Evolutionary conservation across 2,888 invertebrate genomes (phyloP), one percentile per base, ranked within the genome.

Genomic region (Pollenia griseotomentosa): DNA sequence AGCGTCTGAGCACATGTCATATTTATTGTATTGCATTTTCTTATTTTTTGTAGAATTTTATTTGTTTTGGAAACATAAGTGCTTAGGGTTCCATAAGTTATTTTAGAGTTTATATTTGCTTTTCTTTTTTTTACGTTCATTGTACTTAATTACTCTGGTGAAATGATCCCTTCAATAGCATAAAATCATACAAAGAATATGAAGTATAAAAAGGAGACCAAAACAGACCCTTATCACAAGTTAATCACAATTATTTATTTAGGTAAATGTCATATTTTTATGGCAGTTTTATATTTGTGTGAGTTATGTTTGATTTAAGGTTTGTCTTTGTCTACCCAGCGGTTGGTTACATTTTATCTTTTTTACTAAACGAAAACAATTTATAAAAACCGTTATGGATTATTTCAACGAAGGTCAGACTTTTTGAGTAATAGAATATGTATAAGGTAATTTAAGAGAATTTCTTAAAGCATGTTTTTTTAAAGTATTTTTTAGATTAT

Each of bases 191-290:
- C 6, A 65, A 33, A 33, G 33, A 33, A 33, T 33, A 12, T 12
- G 44, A 12, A 42, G 44, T 44, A 10, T 51, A 53, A 23, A 51
- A 68, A 46, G n/a, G n/a, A 23, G 19, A 48, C 14, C 23, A 55
- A 68, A 57, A 44, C 33, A 65, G 85, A 90, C 90, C 90, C 90
- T 90, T 88, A 88, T 90, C 90, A 90, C 88, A 66, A 88, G 77
- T 83, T 85, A 88, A 89, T 89, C 89, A 90, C 89, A 85, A 85
- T 79, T 85, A 85, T 88, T 89, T 88, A 75, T 73, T 57, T 59
- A 66, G 84, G 77, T 78, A 83, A 82, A 87, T 87, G 87, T 83
- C 85, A 88, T 79, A 83, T 89, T 85, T 88, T 86, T 84, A 73
- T 85, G 83, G 81, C 86, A 86, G 63, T 57, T 68, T 65, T 74